Percentiles rank a stretch among this genome's conserved stretches.
phyloP scores from a whole-genome alignment of 2,888 invertebrate species.

The Nymphalis c-album region DNA sequence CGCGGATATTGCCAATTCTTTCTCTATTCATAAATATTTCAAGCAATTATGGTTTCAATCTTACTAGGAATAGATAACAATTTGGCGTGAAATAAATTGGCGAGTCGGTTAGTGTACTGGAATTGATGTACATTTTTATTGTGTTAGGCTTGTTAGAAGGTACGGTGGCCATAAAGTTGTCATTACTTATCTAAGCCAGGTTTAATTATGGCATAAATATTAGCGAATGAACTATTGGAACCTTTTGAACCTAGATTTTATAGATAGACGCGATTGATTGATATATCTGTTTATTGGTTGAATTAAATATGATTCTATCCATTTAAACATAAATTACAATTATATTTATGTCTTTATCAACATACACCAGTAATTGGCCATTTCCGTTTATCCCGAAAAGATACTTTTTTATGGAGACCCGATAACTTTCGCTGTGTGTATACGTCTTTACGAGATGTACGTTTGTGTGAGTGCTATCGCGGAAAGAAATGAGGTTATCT shows the following conservation, averaged over 20 bases:
- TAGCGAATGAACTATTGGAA: too few species aligned
- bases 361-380: neutral
- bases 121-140: constrained; percentile 42
- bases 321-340: too few species aligned
- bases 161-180: constrained; percentile 24
- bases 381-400: neutral
- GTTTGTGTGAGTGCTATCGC: constrained; percentile 61
- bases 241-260: too few species aligned
- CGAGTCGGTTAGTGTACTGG: constrained; percentile 30
- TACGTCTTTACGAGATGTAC: constrained; percentile 39
- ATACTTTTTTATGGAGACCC: constrained; percentile 38
- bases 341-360: neutral
- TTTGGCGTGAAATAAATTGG: constrained; percentile 32
- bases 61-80: constrained; percentile 30
- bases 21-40: constrained; percentile 36
- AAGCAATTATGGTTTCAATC: constrained; percentile 38
- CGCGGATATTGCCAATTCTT: constrained; percentile 43
- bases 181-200: neutral
- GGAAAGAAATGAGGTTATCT: constrained; percentile 82
- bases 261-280: too few species aligned
- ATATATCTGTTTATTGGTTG: too few species aligned
- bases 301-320: too few species aligned
- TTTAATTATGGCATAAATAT: constrained; percentile 1
- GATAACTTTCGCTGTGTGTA: constrained; percentile 39
- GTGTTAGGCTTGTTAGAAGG: constrained; percentile 38